A percentile compares a stretch with the other conserved stretches of the same genome.
These are phyloP conservation scores for Ceryle rudis DNA, from an alignment of 2,797 vertebrate genomes.

Conservation along the genomic window DNA sequence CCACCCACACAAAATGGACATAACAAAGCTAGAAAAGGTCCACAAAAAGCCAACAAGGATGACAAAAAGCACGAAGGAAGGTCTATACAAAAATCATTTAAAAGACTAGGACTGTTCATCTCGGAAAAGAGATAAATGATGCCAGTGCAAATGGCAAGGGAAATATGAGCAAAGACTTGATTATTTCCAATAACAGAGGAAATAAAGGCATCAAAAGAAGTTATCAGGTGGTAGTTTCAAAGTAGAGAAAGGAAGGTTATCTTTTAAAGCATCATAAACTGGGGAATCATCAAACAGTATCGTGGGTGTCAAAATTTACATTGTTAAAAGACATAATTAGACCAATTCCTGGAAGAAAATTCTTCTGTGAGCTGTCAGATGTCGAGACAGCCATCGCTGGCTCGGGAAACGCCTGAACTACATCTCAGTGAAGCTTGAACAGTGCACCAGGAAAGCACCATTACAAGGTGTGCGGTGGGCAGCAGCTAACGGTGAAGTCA, in stretches of 20 bases:
- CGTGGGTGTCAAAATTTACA: not conserved
- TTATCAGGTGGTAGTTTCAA: not conserved
- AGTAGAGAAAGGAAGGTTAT: not conserved
- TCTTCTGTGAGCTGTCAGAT: not conserved
- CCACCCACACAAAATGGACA: not conserved
- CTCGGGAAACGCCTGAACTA: not conserved
- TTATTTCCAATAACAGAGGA: not conserved
- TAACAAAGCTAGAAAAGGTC: not conserved
- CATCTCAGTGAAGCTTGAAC: not conserved
- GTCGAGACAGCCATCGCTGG: not conserved
- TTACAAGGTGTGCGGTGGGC: accelerated
- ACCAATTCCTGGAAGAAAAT: not conserved
- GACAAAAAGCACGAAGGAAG: not conserved
- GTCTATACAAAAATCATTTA: not conserved
- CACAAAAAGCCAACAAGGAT: not conserved
- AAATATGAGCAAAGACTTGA: not conserved
- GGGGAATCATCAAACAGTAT: not conserved
- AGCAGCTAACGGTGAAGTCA: not conserved
- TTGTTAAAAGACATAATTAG: not conserved
- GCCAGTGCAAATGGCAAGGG: not conserved
- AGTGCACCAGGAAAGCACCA: not conserved
- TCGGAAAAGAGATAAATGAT: not conserved
- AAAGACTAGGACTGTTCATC: not conserved
- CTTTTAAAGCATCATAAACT: not conserved
- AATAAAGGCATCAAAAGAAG: not conserved